Evolutionary conservation across 2,113 vertebrate species (phyloP).

Genomic region (Clarias magur): DNA sequence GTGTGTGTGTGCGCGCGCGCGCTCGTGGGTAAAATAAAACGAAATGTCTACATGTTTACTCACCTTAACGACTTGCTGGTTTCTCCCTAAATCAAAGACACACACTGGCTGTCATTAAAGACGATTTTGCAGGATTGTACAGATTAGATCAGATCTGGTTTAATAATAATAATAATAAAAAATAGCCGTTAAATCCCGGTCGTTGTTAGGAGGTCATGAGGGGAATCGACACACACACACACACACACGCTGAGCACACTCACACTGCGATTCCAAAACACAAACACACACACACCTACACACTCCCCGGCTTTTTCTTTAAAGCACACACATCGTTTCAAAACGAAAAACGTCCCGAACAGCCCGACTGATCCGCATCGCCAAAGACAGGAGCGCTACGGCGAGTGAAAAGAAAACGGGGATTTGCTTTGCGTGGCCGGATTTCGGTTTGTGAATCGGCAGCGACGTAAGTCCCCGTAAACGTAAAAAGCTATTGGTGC

Average conservation of each 20-base stretch:
- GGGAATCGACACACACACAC: neutral
- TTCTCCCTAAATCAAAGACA: constrained; percentile 2
- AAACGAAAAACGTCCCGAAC: neutral
- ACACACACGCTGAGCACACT: neutral
- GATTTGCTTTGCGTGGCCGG: neutral
- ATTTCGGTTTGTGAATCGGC: constrained; percentile 16
- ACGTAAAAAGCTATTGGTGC: constrained; percentile 11
- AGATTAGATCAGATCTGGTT: neutral
- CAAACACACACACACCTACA: neutral
- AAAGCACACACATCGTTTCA: neutral
- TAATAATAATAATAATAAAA: neutral
- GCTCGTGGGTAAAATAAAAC: neutral
- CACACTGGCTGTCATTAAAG: constrained; percentile 8
- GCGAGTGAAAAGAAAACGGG: neutral
- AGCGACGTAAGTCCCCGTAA: neutral
- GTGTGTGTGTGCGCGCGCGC: neutral
- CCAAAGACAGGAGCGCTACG: neutral
- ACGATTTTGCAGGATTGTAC: neutral
- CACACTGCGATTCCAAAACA: neutral
- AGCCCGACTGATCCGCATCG: neutral
- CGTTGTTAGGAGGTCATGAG: constrained; percentile 19
- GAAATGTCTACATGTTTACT: neutral
- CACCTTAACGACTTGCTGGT: neutral
- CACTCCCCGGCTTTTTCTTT: too few relatives aligned
- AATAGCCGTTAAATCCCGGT: neutral